Evolutionary conservation across 1,140 invertebrate genomes (phyloP).

Genomic region (Rhopalosiphum maidis): DNA sequence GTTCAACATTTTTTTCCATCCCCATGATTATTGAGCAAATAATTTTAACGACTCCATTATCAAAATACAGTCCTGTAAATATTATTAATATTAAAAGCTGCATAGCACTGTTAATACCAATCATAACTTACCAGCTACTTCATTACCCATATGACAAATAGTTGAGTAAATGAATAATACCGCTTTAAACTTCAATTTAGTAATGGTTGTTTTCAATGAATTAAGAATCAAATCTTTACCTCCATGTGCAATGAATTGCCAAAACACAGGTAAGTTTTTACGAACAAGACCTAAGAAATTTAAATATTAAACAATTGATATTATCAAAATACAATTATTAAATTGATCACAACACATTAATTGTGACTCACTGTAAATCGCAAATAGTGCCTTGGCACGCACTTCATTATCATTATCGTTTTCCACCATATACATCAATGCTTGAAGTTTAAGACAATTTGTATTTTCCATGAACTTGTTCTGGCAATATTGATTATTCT

Average conservation of each 20-base stretch:
- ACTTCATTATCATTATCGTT: not conserved
- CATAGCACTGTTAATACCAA: not conserved
- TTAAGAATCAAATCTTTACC: slow-evolving; percentile 16
- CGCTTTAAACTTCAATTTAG: slow-evolving; percentile 18
- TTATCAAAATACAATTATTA: not conserved
- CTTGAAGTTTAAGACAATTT: not conserved
- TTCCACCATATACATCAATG: slow-evolving; percentile 1
- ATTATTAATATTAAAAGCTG: not conserved
- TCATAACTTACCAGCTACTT: not conserved
- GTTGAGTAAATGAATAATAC: slow-evolving; percentile 24
- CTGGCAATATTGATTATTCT: slow-evolving; percentile 38
- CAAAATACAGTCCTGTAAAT: slow-evolving; percentile 27
- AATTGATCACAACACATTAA: not conserved
- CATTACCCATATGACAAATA: not conserved
- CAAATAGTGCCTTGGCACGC: not conserved
- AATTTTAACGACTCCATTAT: slow-evolving; percentile 26
- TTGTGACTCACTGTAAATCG: not conserved
- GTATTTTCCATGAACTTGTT: slow-evolving; percentile 11
- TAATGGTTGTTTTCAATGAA: not conserved
- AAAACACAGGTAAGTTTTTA: not conserved
- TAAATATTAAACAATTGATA: not conserved
- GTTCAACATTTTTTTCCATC: not conserved
- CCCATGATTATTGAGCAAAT: not conserved
- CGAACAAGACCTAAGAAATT: slow-evolving; percentile 1
- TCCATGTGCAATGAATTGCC: slow-evolving; percentile 11